Conservation (phyloP, 2,113 vertebrate species). For the Boulengeromyrus knoepffleri region DNA sequence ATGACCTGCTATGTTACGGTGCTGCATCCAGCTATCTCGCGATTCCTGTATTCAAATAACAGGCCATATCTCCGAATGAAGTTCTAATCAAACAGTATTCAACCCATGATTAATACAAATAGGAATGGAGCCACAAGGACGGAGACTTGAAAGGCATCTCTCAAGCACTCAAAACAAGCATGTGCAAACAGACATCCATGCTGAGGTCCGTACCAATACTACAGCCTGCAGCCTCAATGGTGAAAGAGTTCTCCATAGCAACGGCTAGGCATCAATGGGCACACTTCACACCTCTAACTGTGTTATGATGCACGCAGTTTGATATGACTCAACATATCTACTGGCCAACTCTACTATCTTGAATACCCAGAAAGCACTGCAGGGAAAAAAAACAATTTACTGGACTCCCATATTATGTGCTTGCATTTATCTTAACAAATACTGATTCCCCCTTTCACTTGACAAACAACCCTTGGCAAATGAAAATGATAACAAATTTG, state of each 20-base stretch:
- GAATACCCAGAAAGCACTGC: background rate
- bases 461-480: slow-evolving; percentile 8
- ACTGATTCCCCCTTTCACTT: background rate
- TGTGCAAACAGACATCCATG: background rate
- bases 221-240: background rate
- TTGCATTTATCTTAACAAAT: background rate
- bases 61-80: background rate
- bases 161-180: background rate
- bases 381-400: background rate
- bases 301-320: background rate
- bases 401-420: background rate
- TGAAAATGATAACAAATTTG: background rate
- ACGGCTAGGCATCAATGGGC: background rate
- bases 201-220: background rate
- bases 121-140: background rate
- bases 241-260: slow-evolving; percentile 15
- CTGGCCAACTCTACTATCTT: background rate
- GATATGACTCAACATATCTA: background rate
- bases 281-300: slow-evolving; percentile 7
- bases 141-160: background rate
- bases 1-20: background rate
- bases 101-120: background rate
- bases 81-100: background rate
- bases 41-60: background rate
- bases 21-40: background rate